Percentiles rank a stretch among this genome's conserved stretches.
phyloP scores from a whole-genome alignment of 2,797 vertebrate species.

The Sardinella longiceps region DNA sequence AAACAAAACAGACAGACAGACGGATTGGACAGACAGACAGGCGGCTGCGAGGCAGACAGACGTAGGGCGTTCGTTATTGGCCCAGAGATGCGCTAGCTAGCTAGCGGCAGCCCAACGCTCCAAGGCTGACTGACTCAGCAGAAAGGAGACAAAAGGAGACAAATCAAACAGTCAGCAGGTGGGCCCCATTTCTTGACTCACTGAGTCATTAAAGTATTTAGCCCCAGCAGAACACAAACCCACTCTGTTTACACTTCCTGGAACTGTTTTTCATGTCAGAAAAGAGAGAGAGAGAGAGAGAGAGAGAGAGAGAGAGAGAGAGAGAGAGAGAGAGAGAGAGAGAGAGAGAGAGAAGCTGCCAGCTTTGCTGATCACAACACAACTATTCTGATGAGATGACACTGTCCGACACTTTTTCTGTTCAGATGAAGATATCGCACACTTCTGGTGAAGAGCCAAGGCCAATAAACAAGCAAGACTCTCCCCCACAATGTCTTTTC shows the following conservation, averaged over 20 bases:
- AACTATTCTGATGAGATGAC: too few species aligned
- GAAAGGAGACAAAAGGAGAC: background rate
- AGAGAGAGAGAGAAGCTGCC: too few species aligned
- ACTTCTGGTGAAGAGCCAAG: background rate
- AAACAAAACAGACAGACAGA: background rate
- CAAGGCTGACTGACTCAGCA: constrained; percentile 12
- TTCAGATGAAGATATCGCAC: background rate
- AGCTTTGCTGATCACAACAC: background rate
- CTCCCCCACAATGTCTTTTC: background rate
- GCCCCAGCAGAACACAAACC: background rate
- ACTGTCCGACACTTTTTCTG: too few species aligned
- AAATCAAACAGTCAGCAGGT: background rate
- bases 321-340: too few species aligned
- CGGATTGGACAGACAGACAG: background rate
- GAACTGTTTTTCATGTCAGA: background rate
- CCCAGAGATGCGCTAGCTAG: background rate
- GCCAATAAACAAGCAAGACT: background rate
- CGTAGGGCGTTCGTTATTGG: background rate
- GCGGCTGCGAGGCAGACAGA: background rate
- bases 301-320: too few species aligned
- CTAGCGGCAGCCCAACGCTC: background rate
- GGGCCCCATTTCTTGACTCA: background rate
- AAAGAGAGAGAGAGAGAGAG: too few species aligned
- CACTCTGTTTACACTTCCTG: background rate
- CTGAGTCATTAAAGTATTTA: background rate